Evolutionary conservation across 2,888 invertebrate species (phyloP), one percentile per base, ranked within the genome.

Genomic region (Griposia aprilina): DNA sequence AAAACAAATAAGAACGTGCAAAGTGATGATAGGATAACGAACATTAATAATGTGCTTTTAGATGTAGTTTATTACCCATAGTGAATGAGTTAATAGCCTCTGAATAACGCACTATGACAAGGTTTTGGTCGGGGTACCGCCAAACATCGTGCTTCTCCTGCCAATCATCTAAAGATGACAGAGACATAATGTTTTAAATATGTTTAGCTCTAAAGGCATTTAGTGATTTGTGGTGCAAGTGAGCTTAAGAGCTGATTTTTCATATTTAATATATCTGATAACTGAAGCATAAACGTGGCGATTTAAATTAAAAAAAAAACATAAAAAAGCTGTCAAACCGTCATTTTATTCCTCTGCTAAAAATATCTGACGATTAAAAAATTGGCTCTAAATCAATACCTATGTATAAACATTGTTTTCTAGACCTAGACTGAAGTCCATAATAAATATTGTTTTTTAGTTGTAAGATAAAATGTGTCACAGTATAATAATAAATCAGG

Each of bases 401-500:
- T 50, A n/a, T 23, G 13, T 57, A 26, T 2, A n/a, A 36, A 13
- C 15, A 55, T 50, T 60, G 50, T 48, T 45, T 69, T 15, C 2
- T 23, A 65, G 73, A 57, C 60, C 2, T 23, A 65, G 73, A 62
- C 60, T 70, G 41, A 76, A n/a, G 30, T 57, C 17, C 30, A 30
- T 78, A 75, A 60, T 36, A 55, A 41, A n/a, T 23, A n/a, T 57
- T 68, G 36, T 78, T 71, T 26, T 41, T 76, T 84, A 84, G 65
- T 74, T 76, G 6, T 84, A 84, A 84, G 74, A 57, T 26, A 23
- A 65, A 75, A 68, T 73, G 75, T 84, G 50, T 67, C 62, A 68
- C 73, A 41, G 52, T 62, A 36, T 66, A 74, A 30, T 11, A 84
- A 82, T 79, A 84, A 84, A 84, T 74, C 55, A 62, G 1, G 26